These are phyloP conservation scores for Hestina assimilis DNA, from an alignment of 1,140 invertebrate genomes.

Conservation along the genomic window DNA sequence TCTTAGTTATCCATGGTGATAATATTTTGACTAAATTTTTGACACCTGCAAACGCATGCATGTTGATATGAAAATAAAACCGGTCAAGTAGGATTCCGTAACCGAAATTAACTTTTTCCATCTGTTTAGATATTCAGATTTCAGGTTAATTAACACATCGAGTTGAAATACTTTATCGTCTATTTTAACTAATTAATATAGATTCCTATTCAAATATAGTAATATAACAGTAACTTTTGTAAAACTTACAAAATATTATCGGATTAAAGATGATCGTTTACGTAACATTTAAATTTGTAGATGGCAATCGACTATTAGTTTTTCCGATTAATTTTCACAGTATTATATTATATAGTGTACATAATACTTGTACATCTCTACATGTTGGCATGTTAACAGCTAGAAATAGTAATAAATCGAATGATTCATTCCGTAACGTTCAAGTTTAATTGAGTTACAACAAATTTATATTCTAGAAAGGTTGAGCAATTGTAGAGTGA, in stretches of 20 bases:
- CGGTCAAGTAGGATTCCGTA: conserved; percentile 10
- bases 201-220: background rate
- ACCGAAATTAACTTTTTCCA: conserved; percentile 7
- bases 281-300: background rate
- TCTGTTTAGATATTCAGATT: conserved; percentile 8
- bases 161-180: background rate
- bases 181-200: conserved; percentile 1
- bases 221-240: background rate
- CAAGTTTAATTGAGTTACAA: conserved; percentile 40
- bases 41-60: conserved; percentile 47
- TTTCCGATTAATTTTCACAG: background rate
- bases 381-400: too few species aligned
- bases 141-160: conserved; percentile 8
- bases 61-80: conserved; percentile 22
- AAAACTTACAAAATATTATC: background rate
- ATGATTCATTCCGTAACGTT: conserved; percentile 44
- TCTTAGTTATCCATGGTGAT: conserved; percentile 38
- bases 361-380: background rate
- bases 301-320: background rate
- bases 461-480: conserved; percentile 29
- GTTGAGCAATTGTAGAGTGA: conserved; percentile 20
- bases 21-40: conserved; percentile 45
- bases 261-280: background rate
- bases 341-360: too few species aligned
- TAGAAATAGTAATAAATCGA: conserved; percentile 47